Conservation (phyloP, 2,113 vertebrate genomes). For the Sarotherodon lohbergeri region DNA sequence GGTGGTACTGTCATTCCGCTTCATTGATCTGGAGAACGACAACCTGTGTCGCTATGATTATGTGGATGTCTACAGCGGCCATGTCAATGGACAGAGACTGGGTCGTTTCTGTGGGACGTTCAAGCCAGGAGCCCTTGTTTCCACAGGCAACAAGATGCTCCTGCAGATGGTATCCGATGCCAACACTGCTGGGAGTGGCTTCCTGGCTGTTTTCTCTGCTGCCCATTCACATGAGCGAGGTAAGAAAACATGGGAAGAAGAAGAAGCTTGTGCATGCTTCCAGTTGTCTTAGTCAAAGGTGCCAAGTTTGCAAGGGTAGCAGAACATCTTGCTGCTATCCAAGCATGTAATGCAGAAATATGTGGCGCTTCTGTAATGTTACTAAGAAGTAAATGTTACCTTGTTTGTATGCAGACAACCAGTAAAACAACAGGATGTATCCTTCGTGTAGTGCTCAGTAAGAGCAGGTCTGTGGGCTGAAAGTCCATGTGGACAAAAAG, state of each 20-base stretch:
- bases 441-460: not conserved
- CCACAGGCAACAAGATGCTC: constrained; percentile 92
- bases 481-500: not conserved
- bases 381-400: not conserved
- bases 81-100: constrained; percentile 82
- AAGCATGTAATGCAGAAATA: not conserved
- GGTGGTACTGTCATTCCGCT: constrained; percentile 89
- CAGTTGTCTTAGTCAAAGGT: not conserved
- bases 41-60: constrained; percentile 93
- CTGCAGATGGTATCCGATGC: constrained; percentile 96
- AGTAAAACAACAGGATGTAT: not conserved
- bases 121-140: constrained; percentile 88
- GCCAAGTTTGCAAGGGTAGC: not conserved
- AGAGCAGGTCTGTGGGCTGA: not conserved
- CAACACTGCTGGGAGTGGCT: constrained; percentile 94
- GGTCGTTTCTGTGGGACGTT: constrained; percentile 94
- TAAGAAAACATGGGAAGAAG: constrained; percentile 29
- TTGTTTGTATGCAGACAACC: not conserved
- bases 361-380: not conserved
- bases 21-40: constrained; percentile 91
- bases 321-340: not conserved
- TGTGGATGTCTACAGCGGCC: constrained; percentile 90
- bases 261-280: not conserved
- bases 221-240: constrained; percentile 89
- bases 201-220: constrained; percentile 89